Evolutionary conservation across 2,888 invertebrate genomes (phyloP).

Genomic region (Ennomos fuscantarius): DNA sequence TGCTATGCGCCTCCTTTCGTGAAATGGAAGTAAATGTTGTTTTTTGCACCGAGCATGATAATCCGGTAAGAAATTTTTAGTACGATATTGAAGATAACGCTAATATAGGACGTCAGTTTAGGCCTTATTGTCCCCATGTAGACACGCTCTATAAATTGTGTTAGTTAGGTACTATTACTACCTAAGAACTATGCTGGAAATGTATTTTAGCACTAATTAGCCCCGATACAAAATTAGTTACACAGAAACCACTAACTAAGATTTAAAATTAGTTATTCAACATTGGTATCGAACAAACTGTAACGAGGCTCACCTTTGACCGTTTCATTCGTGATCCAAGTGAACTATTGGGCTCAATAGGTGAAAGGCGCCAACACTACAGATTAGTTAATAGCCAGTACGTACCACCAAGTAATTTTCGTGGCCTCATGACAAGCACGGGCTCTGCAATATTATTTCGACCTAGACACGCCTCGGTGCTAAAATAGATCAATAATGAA

Average conservation of each 20-base stretch:
- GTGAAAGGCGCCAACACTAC: conserved; percentile 62
- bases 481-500: conserved; percentile 24
- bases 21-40: too few relatives aligned
- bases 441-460: conserved; percentile 20
- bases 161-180: too few relatives aligned
- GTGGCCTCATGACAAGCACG: conserved; percentile 8
- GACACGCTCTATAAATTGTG: too few relatives aligned
- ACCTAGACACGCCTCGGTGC: conserved; percentile 35
- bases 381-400: conserved; percentile 11
- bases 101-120: too few relatives aligned
- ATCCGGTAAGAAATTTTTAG: too few relatives aligned
- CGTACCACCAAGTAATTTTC: conserved; percentile 1
- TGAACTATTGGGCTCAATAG: conserved; percentile 65
- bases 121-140: too few relatives aligned
- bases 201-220: conserved; percentile 3
- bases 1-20: too few relatives aligned
- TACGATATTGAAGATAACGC: too few relatives aligned
- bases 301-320: conserved; percentile 66
- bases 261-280: conserved; percentile 27
- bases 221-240: conserved; percentile 23
- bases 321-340: conserved; percentile 61
- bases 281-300: conserved; percentile 33
- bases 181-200: too few relatives aligned
- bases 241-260: not conserved
- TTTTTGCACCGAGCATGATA: too few relatives aligned